A percentile compares a stretch with the other conserved stretches of the same genome.
These are phyloP conservation scores for Pongo pygmaeus DNA, from an alignment of 2,113 vertebrate genomes.

Conservation along the genomic window DNA sequence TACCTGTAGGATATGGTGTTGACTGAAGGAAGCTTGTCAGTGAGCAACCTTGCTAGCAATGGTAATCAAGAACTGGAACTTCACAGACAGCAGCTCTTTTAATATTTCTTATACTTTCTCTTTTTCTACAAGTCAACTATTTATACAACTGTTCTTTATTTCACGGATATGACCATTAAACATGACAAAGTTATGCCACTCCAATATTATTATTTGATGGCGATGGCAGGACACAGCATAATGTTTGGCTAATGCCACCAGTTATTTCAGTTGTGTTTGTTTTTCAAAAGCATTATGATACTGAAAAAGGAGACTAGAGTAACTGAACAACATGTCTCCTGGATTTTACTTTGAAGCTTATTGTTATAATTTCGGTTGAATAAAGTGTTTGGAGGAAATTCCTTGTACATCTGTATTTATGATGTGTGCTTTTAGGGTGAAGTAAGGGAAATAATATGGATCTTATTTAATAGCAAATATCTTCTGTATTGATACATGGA, in stretches of 20 bases:
- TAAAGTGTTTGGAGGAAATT: conserved; percentile 44
- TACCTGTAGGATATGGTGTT: conserved; percentile 95
- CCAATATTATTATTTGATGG: not conserved
- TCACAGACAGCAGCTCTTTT: not conserved
- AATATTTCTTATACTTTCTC: not conserved
- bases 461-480: not conserved
- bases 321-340: not conserved
- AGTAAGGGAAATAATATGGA: not conserved
- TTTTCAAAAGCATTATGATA: not conserved
- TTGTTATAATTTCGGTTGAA: conserved; percentile 19
- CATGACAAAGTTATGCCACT: not conserved
- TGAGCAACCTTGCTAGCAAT: accelerated
- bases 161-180: conserved; percentile 13
- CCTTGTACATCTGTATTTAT: not conserved
- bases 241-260: not conserved
- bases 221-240: not conserved
- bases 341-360: not conserved
- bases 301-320: not conserved
- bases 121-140: not conserved
- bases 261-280: not conserved
- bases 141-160: not conserved
- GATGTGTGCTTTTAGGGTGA: not conserved
- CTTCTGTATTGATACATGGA: not conserved
- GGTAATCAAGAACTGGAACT: not conserved
- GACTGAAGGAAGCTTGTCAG: conserved; percentile 60